Base-by-base conservation (phyloP, 2,797 vertebrate genomes). In the Percopsis omiscomaycus region DNA sequence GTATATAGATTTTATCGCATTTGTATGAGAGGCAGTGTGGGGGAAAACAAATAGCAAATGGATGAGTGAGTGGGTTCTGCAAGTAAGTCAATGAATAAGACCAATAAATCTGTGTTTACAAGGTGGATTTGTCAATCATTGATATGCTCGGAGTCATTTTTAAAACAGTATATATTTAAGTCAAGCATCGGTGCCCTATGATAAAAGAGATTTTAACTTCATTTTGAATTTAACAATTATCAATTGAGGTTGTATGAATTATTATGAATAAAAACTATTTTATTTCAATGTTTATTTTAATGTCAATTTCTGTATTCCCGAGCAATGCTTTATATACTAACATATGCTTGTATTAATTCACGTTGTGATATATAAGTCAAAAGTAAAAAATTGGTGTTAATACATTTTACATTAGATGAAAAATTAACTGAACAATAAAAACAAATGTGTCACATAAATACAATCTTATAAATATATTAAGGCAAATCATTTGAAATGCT, bases 131-230 rank as follows among this genome's bases (percentile, higher is more conserved):
- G 30, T 73, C 27, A 50, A 29, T 64, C 55, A 69, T 71, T 75
- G 55, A 51, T 72, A 63, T 73, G 59, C 74, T 49, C 51, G 67
- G 69, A 80, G 72, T 78, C 62, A 69, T 77, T 77, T 84, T 81
- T 89, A 68, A 64, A 82, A 86, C 83, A 86, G 82, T 22, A 22
- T 22, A 22, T 22, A 22, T 22, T 1, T 22, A 87, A 61, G 65
- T 71, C 63, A 75, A 83, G 79, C 48, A 74, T 55, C 55, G 59
- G 66, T 71, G 64, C 68, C 22, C 6, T 2, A 61, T 46, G 29
- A 63, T 59, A 75, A 27, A 75, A 27, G 9, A 61, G 27, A 27
- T 67, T 75, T 78, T 68, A 3, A 53, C 76, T 69, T 15, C 30
- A 4, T 12, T 57, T 64, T 66, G 32, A 11, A 64, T 59, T 51